phyloP scores from a whole-genome alignment of 2,113 vertebrate species.

The Neodontobutis hainanensis region DNA sequence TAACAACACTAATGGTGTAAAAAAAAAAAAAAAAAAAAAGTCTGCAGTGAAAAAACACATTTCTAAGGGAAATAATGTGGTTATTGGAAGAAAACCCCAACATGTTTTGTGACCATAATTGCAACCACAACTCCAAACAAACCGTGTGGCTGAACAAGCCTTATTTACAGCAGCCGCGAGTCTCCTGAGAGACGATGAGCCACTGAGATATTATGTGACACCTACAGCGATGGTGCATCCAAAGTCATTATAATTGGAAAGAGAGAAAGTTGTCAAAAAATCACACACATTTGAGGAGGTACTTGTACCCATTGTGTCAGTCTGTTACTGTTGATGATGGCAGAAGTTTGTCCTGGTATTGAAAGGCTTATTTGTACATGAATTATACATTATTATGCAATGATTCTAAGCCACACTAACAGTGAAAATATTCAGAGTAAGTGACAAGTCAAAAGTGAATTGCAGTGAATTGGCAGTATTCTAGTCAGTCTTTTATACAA shows the following conservation, averaged over 20 bases:
- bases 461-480: slow-evolving; percentile 18
- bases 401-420: slow-evolving; percentile 32
- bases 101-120: slow-evolving; percentile 24
- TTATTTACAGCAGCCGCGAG: slow-evolving; percentile 48
- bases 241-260: slow-evolving; percentile 71
- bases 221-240: slow-evolving; percentile 42
- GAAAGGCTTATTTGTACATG: slow-evolving; percentile 63
- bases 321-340: slow-evolving; percentile 45
- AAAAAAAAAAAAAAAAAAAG: neutral
- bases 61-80: slow-evolving; percentile 10
- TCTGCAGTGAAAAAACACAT: slow-evolving; percentile 8
- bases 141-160: slow-evolving; percentile 27
- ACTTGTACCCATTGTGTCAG: slow-evolving; percentile 68
- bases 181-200: slow-evolving; percentile 41
- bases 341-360: slow-evolving; percentile 51
- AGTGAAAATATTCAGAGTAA: slow-evolving; percentile 23
- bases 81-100: slow-evolving; percentile 7
- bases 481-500: slow-evolving; percentile 42
- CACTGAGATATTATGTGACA: slow-evolving; percentile 50
- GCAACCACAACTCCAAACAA: slow-evolving; percentile 31
- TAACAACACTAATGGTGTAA: neutral
- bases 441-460: slow-evolving; percentile 40
- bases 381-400: slow-evolving; percentile 55
- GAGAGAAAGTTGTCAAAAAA: slow-evolving; percentile 59
- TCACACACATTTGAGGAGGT: slow-evolving; percentile 40